These are phyloP conservation scores for Coregonus sp. DNA, from an alignment of 2,797 vertebrate genomes.

Conservation along the genomic window DNA sequence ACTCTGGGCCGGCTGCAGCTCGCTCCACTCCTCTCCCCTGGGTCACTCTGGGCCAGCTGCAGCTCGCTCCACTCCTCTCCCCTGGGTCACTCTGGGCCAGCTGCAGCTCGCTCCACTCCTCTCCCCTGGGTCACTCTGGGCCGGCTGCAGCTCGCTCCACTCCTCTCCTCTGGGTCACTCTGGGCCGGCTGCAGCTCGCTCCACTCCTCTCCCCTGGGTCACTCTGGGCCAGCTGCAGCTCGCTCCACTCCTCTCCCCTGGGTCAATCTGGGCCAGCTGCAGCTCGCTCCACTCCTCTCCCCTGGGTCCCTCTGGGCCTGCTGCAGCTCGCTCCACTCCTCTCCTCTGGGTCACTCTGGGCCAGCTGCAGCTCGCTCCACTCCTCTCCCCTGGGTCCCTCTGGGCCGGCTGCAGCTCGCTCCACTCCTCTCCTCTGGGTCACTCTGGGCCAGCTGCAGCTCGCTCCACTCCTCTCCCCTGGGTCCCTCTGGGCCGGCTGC, in stretches of 20 bases:
- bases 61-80: background rate
- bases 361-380: too few relatives aligned
- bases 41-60: constrained; percentile 1
- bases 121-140: background rate
- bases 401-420: background rate
- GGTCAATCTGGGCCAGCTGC: too few relatives aligned
- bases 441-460: too few relatives aligned
- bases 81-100: too few relatives aligned
- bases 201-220: background rate
- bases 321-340: background rate
- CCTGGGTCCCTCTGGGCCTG: background rate
- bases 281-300: too few relatives aligned
- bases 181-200: too few relatives aligned
- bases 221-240: background rate
- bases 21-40: background rate
- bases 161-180: background rate
- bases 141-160: background rate
- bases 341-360: too few relatives aligned
- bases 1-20: too few relatives aligned
- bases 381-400: background rate
- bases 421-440: background rate
- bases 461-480: background rate
- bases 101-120: too few relatives aligned
- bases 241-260: background rate
- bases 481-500: background rate